Percentiles rank a stretch among this genome's conserved stretches.
phyloP scores from a whole-genome alignment of 2,113 vertebrate genomes.

The Gracilinanus agilis region DNA sequence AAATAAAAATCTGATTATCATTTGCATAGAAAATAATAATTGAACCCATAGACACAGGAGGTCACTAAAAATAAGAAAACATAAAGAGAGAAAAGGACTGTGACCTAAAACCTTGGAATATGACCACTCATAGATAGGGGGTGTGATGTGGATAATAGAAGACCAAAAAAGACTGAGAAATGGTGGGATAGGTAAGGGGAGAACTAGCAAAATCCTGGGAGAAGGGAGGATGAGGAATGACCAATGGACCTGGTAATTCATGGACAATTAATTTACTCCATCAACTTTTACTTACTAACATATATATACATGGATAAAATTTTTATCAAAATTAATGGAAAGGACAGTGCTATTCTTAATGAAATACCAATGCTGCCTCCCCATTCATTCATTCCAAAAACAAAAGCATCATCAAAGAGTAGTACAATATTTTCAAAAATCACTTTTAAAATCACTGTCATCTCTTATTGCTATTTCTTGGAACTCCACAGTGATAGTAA shows the following conservation, averaged over 20 bases:
- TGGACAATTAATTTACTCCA: not conserved
- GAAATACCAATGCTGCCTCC: not conserved
- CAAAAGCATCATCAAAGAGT: not conserved
- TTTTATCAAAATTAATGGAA: conserved; percentile 9
- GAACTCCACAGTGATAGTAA: not conserved
- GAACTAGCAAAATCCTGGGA: not conserved
- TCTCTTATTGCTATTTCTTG: not conserved
- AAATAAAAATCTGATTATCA: not conserved
- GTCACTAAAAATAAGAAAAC: not conserved
- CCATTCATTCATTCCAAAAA: not conserved
- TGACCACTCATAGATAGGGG: not conserved
- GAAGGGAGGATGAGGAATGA: not conserved
- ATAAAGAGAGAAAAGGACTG: not conserved
- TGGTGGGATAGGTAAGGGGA: not conserved
- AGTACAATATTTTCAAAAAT: not conserved
- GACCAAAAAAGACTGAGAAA: not conserved
- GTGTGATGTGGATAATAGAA: not conserved
- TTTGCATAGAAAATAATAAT: not conserved
- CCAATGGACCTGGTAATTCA: not conserved
- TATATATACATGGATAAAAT: conserved; percentile 4
- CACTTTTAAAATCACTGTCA: not conserved
- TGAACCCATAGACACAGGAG: not conserved
- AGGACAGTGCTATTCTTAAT: not conserved
- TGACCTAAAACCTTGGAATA: not conserved
- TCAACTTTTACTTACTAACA: not conserved